Conservation (phyloP, 2,888 invertebrate genomes). For the Diabrotica balteata region DNA sequence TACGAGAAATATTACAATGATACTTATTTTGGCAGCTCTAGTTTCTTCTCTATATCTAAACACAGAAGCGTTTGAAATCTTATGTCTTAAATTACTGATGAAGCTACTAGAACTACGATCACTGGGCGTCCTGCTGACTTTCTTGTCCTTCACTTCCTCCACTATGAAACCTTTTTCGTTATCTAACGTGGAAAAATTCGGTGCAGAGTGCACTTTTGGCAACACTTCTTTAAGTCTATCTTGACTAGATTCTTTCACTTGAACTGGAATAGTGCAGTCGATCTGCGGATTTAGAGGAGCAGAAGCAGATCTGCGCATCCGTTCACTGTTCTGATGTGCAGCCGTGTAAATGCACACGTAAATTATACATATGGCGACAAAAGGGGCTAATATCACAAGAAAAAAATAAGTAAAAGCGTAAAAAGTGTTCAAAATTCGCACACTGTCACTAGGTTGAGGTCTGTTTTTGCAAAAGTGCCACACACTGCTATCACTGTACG, state of each 20-base stretch:
- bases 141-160: slow-evolving; percentile 50
- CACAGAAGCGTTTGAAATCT: slow-evolving; percentile 83
- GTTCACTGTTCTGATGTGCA: slow-evolving; percentile 74
- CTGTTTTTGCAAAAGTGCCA: slow-evolving; percentile 58
- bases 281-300: slow-evolving; percentile 64
- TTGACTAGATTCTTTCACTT: slow-evolving; percentile 54
- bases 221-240: slow-evolving; percentile 41
- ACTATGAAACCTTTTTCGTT: slow-evolving; percentile 32
- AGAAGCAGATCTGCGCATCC: slow-evolving; percentile 61
- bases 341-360: slow-evolving; percentile 79
- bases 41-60: slow-evolving; percentile 89
- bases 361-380: slow-evolving; percentile 73
- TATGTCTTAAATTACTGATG: slow-evolving; percentile 77
- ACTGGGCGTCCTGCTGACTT: slow-evolving; percentile 65
- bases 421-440: slow-evolving; percentile 57
- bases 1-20: slow-evolving; percentile 76
- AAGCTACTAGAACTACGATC: slow-evolving; percentile 66
- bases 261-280: slow-evolving; percentile 60
- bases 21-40: slow-evolving; percentile 86
- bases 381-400: slow-evolving; percentile 64
- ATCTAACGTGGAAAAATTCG: slow-evolving; percentile 50
- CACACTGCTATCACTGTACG: slow-evolving; percentile 59
- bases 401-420: slow-evolving; percentile 61
- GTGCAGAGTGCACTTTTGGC: slow-evolving; percentile 56
- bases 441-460: slow-evolving; percentile 33